Conservation (phyloP, 2,113 vertebrate species). For the Holacanthus passer region DNA sequence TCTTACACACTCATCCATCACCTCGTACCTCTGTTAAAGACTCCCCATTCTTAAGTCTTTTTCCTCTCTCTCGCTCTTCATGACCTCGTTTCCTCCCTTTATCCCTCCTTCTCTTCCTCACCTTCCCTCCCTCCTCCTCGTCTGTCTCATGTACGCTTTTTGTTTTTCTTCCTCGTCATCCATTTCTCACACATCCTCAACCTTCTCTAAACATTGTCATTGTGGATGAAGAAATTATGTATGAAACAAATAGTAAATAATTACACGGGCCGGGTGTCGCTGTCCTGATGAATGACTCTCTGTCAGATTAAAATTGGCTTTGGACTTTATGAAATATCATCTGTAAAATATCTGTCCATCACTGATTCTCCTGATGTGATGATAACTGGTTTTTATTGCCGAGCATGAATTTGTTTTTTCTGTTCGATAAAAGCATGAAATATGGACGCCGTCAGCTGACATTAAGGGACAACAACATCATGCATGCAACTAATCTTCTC, state of each 20-base stretch:
- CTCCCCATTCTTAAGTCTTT: slow-evolving; percentile 45
- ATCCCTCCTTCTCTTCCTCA: slow-evolving; percentile 1
- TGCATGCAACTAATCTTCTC: slow-evolving; percentile 5
- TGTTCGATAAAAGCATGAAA: slow-evolving; percentile 32
- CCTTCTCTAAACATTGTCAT: not conserved
- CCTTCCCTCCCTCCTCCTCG: not conserved
- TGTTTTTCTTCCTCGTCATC: not conserved
- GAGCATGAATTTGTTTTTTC: slow-evolving; percentile 20
- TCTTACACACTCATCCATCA: slow-evolving; percentile 68
- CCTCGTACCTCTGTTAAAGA: slow-evolving; percentile 37
- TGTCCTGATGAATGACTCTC: slow-evolving; percentile 11
- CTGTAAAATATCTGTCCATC: slow-evolving; percentile 28
- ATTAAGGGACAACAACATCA: slow-evolving; percentile 30
- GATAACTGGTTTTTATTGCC: not conserved
- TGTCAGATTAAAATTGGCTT: slow-evolving; percentile 12
- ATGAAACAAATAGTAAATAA: not conserved
- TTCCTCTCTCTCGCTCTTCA: slow-evolving; percentile 11
- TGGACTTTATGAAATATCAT: slow-evolving; percentile 5
- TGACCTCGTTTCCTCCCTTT: slow-evolving; percentile 39
- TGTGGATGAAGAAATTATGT: slow-evolving; percentile 6
- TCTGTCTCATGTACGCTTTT: not conserved
- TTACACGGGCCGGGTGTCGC: not conserved
- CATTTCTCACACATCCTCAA: not conserved
- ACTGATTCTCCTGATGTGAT: not conserved
- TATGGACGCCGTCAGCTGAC: slow-evolving; percentile 21